Conservation (phyloP, 2,113 vertebrate species). For the Hypocryptadius cinnamomeus region DNA sequence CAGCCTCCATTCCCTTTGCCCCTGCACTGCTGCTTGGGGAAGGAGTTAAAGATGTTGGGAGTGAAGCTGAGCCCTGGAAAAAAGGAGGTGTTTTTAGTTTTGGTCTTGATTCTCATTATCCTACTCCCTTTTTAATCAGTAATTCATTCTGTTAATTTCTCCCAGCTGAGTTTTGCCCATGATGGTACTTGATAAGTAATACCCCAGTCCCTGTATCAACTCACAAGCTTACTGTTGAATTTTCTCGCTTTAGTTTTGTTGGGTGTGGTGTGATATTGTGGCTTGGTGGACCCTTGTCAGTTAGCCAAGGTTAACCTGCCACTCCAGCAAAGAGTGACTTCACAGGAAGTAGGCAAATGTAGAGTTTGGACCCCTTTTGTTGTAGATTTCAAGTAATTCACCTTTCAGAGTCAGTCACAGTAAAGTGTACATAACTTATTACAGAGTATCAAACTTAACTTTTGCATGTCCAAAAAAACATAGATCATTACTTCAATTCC, state of each 20-base stretch:
- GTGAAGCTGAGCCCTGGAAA: not conserved
- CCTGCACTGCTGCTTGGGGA: not conserved
- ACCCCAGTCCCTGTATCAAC: not conserved
- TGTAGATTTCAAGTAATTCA: not conserved
- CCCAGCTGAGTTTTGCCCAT: not conserved
- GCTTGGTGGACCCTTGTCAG: not conserved
- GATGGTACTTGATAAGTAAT: not conserved
- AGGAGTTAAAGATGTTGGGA: not conserved
- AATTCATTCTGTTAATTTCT: not conserved
- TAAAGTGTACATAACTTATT: not conserved
- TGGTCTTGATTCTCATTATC: not conserved
- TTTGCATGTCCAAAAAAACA: not conserved
- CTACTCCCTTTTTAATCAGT: not conserved
- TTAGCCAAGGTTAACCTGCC: not conserved
- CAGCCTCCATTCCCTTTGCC: not conserved
- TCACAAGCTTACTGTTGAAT: not conserved
- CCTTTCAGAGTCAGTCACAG: not conserved
- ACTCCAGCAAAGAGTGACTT: not conserved
- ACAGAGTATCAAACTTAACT: not conserved
- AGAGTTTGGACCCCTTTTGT: not conserved
- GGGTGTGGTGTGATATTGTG: not conserved
- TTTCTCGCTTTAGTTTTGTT: not conserved
- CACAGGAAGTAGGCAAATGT: not conserved
- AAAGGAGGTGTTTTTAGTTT: not conserved
- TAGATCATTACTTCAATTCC: not conserved